Base-by-base conservation (phyloP, 2,888 invertebrate species). In the Hirtodrosophila cameraria region DNA sequence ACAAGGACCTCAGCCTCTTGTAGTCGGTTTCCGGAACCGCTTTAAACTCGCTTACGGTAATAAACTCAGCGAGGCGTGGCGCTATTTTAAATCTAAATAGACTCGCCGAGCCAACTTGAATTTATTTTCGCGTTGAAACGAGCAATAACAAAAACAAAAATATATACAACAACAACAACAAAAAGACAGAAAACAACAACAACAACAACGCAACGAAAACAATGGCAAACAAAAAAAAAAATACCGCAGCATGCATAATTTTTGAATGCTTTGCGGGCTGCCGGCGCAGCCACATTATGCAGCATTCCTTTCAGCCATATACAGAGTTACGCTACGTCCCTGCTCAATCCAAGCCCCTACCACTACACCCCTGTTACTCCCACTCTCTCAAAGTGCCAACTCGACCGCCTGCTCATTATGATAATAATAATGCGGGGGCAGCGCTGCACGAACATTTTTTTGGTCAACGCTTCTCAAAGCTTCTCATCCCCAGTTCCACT, bases 81-180 rank as follows among this genome's bases (percentile, higher is more conserved):
- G 73, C 83, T 76, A 70, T 80, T 85, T 85, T 64, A 73, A 80
- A 82, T 86, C 83, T 76, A 80, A 80, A 80, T 80, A 85, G 80
- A 80, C 80, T 83, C 69, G 58, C 39, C 42, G 48, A 57, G 60
- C 63, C 67, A 72, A 79, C 66, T 75, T 63, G 73, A 79, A 80
- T 75, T 85, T 84, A 67, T 84, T 58, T 71, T 52, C n/a, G 62
- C 50, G 28, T 39, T 58, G 45, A 49, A 49, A 62, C 42, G 9
- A 7, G 11, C 46, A 18, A 7, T 23, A 48, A 39, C 45, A 58
- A 35, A 48, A 25, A 43, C 5, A 18, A 38, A 36, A 45, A 53
- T 39, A 36, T 12, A 33, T 36, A 43, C 11, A 48, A 16, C 9
- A 36, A 27, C 45, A 58, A 35, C 45, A 25, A 43, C 5, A 18